Evolutionary conservation across 2,113 vertebrate species (phyloP).

Genomic region (Geococcyx californianus): DNA sequence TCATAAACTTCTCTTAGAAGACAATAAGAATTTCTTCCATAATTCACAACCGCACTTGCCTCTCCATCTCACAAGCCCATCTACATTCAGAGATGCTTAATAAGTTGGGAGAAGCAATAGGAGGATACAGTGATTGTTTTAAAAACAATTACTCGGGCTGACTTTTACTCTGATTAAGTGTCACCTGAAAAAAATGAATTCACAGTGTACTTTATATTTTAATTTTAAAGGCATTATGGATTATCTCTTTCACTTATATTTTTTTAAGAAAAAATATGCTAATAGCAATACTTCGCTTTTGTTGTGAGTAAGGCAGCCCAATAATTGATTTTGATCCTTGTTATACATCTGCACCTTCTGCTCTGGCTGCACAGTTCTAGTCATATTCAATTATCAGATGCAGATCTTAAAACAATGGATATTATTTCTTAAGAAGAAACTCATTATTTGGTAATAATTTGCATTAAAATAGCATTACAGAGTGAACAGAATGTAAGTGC

Average conservation of each 20-base stretch:
- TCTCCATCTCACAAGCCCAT: not conserved
- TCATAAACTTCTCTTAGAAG: not conserved
- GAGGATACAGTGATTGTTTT: not conserved
- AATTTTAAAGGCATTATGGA: conserved; percentile 3
- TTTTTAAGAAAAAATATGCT: not conserved
- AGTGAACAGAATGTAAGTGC: conserved; percentile 5
- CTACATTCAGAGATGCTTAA: conserved; percentile 22
- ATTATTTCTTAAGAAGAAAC: conserved; percentile 33
- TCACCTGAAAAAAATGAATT: not conserved
- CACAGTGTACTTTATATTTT: not conserved
- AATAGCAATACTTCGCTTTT: not conserved
- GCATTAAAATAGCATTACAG: conserved; percentile 38
- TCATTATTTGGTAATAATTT: conserved; percentile 54
- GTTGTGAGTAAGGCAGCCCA: not conserved
- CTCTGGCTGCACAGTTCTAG: not conserved
- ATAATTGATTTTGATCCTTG: conserved; percentile 2
- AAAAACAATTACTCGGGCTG: not conserved
- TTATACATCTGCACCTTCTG: not conserved
- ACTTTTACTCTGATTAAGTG: not conserved
- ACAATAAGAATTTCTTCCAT: not conserved
- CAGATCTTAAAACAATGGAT: not conserved
- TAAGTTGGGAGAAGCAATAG: conserved; percentile 1
- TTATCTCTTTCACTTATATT: not conserved
- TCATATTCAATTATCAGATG: not conserved
- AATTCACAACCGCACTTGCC: not conserved